A percentile compares a stretch with the other conserved stretches of the same genome.
Evolutionary conservation across 2,113 vertebrate species (phyloP).

Genomic region (Syrmaticus mikado): DNA sequence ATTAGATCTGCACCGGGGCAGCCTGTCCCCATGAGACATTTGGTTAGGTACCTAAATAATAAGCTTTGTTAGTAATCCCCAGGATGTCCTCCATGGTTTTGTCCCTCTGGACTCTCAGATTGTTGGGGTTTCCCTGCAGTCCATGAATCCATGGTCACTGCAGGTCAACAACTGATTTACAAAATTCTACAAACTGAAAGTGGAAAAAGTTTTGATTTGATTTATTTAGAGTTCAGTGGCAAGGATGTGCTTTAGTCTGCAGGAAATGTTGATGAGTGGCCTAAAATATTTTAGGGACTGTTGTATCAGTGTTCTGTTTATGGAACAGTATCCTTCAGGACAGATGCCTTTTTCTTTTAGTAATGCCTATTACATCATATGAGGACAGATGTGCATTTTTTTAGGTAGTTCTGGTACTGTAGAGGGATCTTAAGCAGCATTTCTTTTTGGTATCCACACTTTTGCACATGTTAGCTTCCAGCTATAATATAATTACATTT

Average conservation of each 20-base stretch:
- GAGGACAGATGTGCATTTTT: constrained; percentile 42
- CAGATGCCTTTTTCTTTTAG: constrained; percentile 35
- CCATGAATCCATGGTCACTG: not conserved
- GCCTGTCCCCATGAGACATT: not conserved
- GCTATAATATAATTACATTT: constrained; percentile 37
- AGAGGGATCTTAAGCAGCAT: not conserved
- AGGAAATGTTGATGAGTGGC: constrained; percentile 7
- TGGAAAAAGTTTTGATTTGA: not conserved
- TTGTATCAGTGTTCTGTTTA: not conserved
- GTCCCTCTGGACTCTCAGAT: not conserved
- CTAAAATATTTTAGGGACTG: constrained; percentile 22
- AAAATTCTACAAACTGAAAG: not conserved
- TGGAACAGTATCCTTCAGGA: constrained; percentile 12
- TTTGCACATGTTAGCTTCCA: constrained; percentile 14
- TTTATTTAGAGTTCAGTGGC: not conserved
- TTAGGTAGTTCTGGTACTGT: not conserved
- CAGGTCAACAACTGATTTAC: not conserved
- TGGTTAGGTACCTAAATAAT: not conserved
- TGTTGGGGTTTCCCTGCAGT: not conserved
- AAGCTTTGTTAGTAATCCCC: not conserved
- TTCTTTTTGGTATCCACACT: constrained; percentile 26
- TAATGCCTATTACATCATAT: constrained; percentile 30
- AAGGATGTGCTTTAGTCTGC: not conserved
- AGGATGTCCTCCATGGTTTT: not conserved
- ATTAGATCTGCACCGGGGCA: not conserved